A percentile compares a stretch with the other conserved stretches of the same genome.
Conservation (phyloP, 2,888 invertebrate genomes). For the Orthosia gracilis region DNA sequence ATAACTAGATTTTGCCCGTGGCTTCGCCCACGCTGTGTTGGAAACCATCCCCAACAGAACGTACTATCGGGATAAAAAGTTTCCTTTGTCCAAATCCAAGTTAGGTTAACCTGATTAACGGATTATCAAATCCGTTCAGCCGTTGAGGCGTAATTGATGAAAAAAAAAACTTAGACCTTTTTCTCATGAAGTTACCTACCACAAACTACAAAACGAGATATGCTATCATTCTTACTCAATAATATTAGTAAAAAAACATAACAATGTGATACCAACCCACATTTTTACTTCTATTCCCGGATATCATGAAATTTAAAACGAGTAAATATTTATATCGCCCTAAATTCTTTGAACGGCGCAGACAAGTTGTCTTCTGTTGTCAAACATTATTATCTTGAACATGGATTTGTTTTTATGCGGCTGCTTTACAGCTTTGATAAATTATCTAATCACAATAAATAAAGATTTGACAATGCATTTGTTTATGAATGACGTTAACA, state of each 20-base stretch:
- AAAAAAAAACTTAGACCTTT: too few relatives aligned
- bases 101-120: too few relatives aligned
- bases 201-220: too few relatives aligned
- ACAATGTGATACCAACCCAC: neutral
- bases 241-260: neutral
- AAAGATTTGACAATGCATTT: constrained; percentile 31
- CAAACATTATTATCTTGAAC: constrained; percentile 53
- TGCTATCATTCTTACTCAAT: neutral
- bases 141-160: too few relatives aligned
- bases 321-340: constrained; percentile 37
- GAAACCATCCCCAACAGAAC: too few relatives aligned
- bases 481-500: constrained; percentile 35
- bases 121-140: too few relatives aligned
- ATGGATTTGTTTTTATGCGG: constrained; percentile 51
- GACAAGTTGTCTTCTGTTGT: constrained; percentile 45
- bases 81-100: too few relatives aligned
- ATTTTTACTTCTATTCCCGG: constrained; percentile 12
- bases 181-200: too few relatives aligned
- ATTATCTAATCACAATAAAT: constrained; percentile 41
- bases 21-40: too few relatives aligned
- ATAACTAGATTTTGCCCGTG: too few relatives aligned
- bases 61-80: neutral
- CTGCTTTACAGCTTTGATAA: constrained; percentile 36
- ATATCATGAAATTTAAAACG: constrained; percentile 28
- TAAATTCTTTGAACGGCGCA: constrained; percentile 37